A percentile compares a stretch with the other conserved stretches of the same genome.
Evolutionary conservation across 2,797 vertebrate genomes (phyloP).

Genomic region (Psittacula echo): DNA sequence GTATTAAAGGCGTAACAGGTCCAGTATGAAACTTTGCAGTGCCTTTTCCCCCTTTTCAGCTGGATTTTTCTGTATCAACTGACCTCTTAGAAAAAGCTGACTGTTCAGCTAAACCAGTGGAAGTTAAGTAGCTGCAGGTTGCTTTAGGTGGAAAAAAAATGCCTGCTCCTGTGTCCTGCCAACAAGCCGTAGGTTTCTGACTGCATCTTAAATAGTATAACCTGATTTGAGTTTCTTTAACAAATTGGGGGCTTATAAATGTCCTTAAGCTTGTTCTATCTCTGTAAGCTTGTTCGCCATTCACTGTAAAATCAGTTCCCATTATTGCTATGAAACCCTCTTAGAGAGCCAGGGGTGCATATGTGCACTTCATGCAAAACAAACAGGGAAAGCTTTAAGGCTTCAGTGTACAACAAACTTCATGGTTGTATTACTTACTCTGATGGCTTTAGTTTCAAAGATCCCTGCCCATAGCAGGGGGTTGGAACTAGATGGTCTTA

Average conservation of each 20-base stretch:
- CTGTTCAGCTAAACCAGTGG: neutral
- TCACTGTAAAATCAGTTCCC: neutral
- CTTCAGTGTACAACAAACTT: fast-evolving
- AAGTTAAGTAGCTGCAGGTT: neutral
- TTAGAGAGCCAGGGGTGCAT: neutral
- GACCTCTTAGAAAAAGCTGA: neutral
- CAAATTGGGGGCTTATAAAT: neutral
- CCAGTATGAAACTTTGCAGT: neutral
- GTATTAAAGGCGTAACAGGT: neutral
- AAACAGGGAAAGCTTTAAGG: neutral
- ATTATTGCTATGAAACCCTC: neutral
- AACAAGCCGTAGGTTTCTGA: neutral
- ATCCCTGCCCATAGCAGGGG: neutral
- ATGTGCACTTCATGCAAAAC: neutral
- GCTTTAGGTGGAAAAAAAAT: neutral
- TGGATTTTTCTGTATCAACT: neutral
- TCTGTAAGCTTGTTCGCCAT: neutral
- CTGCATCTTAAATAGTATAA: neutral
- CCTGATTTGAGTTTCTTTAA: neutral
- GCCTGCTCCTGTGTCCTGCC: neutral
- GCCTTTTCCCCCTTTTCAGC: neutral
- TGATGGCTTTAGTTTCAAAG: neutral
- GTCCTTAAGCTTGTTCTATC: neutral
- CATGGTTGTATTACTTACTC: neutral
- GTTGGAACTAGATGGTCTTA: neutral